A percentile compares a stretch with the other conserved stretches of the same genome.
Evolutionary conservation across 2,113 vertebrate genomes (phyloP).

Genomic region (Myrmophylax atrothorax): DNA sequence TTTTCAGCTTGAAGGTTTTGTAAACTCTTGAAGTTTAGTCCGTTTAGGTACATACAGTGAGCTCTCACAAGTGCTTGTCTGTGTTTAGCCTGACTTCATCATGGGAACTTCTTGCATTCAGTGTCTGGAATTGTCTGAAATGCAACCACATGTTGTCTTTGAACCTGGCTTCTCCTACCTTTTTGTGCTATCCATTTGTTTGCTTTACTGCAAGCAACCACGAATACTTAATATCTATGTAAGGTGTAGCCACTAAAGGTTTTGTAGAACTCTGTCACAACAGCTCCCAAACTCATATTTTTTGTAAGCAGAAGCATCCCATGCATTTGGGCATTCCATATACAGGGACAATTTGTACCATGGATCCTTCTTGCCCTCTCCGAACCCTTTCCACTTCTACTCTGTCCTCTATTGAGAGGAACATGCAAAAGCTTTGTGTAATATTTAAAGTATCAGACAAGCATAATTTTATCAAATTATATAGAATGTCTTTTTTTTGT

Average conservation of each 20-base stretch:
- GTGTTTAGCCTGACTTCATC: neutral
- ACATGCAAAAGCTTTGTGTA: neutral
- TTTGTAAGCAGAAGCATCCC: neutral
- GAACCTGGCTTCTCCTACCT: neutral
- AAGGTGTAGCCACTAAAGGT: neutral
- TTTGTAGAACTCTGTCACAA: neutral
- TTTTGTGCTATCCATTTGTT: neutral
- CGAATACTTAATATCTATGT: neutral
- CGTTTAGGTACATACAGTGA: neutral
- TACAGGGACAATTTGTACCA: neutral
- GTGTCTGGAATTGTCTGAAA: neutral
- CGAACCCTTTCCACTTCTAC: neutral
- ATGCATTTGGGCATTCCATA: neutral
- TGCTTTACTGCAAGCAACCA: neutral
- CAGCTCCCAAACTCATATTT: neutral
- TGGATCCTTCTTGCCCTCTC: neutral
- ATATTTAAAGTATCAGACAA: neutral
- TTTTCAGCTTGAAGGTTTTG: neutral
- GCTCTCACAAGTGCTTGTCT: neutral
- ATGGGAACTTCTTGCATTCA: neutral
- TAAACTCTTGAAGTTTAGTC: neutral
- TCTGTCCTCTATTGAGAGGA: neutral
- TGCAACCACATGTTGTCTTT: neutral
- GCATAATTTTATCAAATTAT: neutral
- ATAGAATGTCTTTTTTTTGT: neutral